These are phyloP conservation scores for Leptinotarsa rubiginosa DNA, from an alignment of 2,888 invertebrate species.

Conservation along the genomic window DNA sequence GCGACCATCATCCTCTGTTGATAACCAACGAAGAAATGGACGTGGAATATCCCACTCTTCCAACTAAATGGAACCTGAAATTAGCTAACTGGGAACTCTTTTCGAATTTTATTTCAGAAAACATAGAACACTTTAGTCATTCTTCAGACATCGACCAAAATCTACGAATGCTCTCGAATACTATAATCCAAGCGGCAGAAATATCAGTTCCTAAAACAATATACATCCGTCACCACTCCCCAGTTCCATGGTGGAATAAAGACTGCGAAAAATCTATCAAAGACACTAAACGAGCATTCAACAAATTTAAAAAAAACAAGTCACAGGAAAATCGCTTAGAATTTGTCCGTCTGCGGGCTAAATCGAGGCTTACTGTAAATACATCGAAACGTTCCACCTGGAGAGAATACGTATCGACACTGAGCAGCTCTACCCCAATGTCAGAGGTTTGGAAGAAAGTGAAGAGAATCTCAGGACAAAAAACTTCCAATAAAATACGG, in stretches of 20 bases:
- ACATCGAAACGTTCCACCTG: constrained; percentile 22
- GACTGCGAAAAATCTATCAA: neutral
- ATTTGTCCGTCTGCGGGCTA: constrained; percentile 24
- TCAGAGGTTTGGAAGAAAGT: constrained; percentile 35
- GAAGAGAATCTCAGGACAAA: constrained; percentile 36
- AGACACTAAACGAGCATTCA: too few species aligned
- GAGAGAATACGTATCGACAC: constrained; percentile 29
- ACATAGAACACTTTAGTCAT: neutral
- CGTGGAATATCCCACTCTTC: neutral
- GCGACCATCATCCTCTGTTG: neutral
- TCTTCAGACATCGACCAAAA: neutral
- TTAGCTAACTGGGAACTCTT: neutral
- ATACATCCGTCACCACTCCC: neutral
- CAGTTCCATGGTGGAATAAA: neutral
- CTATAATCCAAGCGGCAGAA: neutral
- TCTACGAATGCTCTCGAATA: neutral
- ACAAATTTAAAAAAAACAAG: too few species aligned
- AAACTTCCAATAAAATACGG: neutral
- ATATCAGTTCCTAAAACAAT: neutral
- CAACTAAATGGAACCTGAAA: neutral
- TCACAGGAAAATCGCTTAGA: too few species aligned
- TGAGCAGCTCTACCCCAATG: constrained; percentile 32
- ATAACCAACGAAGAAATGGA: neutral
- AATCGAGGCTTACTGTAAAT: too few species aligned
- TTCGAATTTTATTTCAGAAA: neutral